phyloP scores from a whole-genome alignment of 2,113 vertebrate genomes.

The Delphinapterus leucas region DNA sequence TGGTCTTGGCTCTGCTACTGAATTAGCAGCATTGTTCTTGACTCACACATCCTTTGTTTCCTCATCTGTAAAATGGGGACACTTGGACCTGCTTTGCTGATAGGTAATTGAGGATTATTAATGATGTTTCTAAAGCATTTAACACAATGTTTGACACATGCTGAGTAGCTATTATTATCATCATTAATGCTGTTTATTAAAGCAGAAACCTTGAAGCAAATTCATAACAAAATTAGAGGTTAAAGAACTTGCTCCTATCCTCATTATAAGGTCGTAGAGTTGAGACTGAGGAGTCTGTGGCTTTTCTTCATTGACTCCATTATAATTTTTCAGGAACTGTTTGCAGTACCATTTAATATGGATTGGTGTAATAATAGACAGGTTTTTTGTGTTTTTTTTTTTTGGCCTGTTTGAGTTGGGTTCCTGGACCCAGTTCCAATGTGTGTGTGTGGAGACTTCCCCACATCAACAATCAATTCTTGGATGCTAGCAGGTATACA shows the following conservation, averaged over 20 bases:
- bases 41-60: background rate
- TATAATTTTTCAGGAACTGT: background rate
- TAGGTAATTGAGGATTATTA: background rate
- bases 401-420: background rate
- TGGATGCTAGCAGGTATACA: background rate
- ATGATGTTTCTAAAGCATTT: background rate
- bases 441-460: background rate
- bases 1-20: background rate
- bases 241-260: background rate
- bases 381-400: background rate
- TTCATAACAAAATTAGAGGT: background rate
- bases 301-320: background rate
- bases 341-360: background rate
- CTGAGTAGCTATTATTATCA: background rate
- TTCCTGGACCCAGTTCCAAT: background rate
- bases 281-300: background rate
- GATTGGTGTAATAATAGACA: background rate
- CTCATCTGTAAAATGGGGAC: background rate
- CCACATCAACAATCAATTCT: background rate
- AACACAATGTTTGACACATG: background rate
- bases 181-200: background rate
- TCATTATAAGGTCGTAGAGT: background rate
- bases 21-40: background rate
- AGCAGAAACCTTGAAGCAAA: background rate
- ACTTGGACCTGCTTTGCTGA: background rate